Conservation (phyloP, 2,797 vertebrate genomes). For the Atherinosoma microstoma region DNA sequence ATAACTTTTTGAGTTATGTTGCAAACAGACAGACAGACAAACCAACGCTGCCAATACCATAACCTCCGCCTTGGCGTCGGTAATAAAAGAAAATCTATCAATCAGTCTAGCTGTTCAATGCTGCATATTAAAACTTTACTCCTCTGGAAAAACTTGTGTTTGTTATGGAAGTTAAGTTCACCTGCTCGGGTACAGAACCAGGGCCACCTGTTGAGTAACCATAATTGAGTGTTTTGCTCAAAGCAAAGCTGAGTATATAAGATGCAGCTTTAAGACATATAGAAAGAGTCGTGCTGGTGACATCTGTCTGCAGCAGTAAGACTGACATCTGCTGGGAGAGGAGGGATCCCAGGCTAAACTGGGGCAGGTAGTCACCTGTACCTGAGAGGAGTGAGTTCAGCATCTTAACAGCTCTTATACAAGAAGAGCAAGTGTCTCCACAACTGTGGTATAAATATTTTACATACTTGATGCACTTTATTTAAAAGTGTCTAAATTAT, state of each 20-base stretch:
- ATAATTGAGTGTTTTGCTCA: not conserved
- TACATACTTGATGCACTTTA: conserved; percentile 25
- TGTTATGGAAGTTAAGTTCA: conserved; percentile 12
- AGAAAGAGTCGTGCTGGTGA: conserved; percentile 37
- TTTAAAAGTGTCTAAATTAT: conserved; percentile 46
- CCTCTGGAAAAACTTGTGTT: conserved; percentile 8
- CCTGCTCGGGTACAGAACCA: conserved; percentile 43
- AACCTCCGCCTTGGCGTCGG: too few relatives aligned
- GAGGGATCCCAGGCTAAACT: conserved; percentile 55
- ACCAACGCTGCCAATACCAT: too few relatives aligned
- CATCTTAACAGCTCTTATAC: not conserved
- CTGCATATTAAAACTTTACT: not conserved
- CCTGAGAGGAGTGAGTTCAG: conserved; percentile 3
- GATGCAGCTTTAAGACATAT: conserved; percentile 8
- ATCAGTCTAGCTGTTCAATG: too few relatives aligned
- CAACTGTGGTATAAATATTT: conserved; percentile 2
- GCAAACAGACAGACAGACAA: too few relatives aligned
- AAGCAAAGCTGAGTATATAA: not conserved
- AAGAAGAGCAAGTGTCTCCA: not conserved
- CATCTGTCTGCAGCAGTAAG: conserved; percentile 69
- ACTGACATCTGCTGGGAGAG: conserved; percentile 85
- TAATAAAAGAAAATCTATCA: too few relatives aligned
- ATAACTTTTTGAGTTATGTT: too few relatives aligned
- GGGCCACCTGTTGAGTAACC: conserved; percentile 58
- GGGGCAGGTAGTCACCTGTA: conserved; percentile 34